phyloP scores from a whole-genome alignment of 2,113 vertebrate species.

The Agapornis roseicollis region DNA sequence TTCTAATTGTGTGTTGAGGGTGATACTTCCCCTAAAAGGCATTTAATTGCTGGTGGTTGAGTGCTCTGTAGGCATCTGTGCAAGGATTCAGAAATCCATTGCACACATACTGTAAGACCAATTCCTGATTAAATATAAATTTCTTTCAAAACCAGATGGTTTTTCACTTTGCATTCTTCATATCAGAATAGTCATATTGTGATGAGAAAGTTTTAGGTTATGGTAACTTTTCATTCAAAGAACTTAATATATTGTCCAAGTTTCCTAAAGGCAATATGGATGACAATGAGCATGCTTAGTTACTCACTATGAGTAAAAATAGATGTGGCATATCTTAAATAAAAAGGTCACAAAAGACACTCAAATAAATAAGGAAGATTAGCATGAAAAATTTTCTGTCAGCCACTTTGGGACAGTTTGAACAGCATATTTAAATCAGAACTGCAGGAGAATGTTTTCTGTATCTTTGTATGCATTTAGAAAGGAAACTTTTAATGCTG shows the following conservation, averaged over 20 bases:
- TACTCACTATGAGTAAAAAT: neutral
- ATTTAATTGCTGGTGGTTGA: accelerated
- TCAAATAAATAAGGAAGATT: neutral
- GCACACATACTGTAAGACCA: neutral
- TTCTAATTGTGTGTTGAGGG: neutral
- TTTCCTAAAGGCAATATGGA: neutral
- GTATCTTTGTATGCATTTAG: neutral
- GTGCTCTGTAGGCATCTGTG: neutral
- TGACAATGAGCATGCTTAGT: neutral
- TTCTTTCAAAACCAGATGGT: neutral
- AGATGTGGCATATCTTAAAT: neutral
- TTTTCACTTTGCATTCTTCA: neutral
- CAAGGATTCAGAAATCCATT: neutral
- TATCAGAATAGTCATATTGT: accelerated
- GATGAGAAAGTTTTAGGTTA: neutral
- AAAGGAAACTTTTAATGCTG: neutral
- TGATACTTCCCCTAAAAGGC: neutral
- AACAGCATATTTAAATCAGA: neutral
- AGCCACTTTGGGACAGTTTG: neutral
- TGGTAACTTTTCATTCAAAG: neutral
- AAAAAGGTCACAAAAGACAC: neutral
- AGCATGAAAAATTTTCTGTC: neutral
- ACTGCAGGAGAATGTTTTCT: neutral
- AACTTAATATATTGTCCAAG: neutral
- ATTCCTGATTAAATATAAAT: neutral